Conservation (phyloP, 2,113 vertebrate genomes). For the Brienomyrus brachyistius region DNA sequence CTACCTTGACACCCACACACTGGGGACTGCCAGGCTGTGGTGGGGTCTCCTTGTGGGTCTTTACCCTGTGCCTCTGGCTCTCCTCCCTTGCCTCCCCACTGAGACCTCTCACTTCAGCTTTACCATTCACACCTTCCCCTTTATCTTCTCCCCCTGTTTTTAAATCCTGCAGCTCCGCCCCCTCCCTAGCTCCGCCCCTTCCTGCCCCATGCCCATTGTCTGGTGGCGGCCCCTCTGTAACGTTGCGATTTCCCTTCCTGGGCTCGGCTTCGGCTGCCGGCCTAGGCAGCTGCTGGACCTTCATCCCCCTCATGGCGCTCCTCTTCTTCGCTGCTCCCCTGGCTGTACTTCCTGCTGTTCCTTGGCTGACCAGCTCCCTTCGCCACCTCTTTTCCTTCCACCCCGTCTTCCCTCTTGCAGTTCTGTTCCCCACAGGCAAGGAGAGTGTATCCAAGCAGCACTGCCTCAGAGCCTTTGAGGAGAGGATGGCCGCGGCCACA, state of each 20-base stretch:
- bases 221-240: not conserved
- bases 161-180: not conserved
- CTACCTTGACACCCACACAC: not conserved
- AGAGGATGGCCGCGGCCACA: not conserved
- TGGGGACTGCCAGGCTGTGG: not conserved
- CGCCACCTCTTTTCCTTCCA: constrained; percentile 1
- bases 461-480: not conserved
- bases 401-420: not conserved
- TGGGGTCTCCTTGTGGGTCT: not conserved
- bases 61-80: not conserved
- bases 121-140: not conserved
- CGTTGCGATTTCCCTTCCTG: not conserved
- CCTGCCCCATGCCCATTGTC: not conserved
- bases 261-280: too few relatives aligned
- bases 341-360: not conserved
- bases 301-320: not conserved
- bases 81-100: not conserved
- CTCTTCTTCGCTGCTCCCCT: not conserved
- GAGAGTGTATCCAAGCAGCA: constrained; percentile 3
- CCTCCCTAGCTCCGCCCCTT: not conserved
- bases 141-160: not conserved
- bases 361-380: not conserved
- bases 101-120: not conserved
- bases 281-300: not conserved
- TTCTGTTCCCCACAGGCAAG: not conserved